These are phyloP conservation scores for Copidosoma floridanum DNA, from an alignment of 1,140 invertebrate species.

Conservation along the genomic window DNA sequence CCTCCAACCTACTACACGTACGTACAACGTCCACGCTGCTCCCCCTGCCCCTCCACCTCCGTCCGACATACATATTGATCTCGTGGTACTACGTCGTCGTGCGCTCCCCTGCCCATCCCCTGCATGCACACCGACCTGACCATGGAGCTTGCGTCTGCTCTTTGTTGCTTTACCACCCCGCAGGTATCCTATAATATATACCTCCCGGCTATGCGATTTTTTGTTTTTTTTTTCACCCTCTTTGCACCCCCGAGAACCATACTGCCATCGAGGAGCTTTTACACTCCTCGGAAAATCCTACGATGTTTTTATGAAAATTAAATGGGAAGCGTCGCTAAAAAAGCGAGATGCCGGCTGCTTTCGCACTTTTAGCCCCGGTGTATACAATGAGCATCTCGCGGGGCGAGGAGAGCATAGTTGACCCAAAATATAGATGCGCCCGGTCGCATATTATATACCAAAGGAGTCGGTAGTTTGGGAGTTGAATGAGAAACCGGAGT, in stretches of 20 bases:
- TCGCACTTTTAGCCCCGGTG: too few species aligned
- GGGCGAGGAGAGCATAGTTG: too few species aligned
- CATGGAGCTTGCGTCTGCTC: too few species aligned
- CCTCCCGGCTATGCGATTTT: neutral
- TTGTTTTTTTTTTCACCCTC: neutral
- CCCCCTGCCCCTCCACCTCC: conserved; percentile 27
- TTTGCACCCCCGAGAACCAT: neutral
- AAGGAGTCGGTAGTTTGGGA: too few species aligned
- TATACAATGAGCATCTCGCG: too few species aligned
- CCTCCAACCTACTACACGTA: too few species aligned
- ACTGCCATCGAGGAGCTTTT: neutral
- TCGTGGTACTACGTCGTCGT: conserved; percentile 44
- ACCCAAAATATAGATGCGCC: too few species aligned
- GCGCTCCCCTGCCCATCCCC: conserved; percentile 4
- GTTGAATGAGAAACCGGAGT: too few species aligned
- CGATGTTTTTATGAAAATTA: neutral
- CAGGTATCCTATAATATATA: too few species aligned
- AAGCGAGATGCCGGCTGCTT: too few species aligned
- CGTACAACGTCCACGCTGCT: neutral
- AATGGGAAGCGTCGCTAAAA: neutral
- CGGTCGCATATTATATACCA: too few species aligned
- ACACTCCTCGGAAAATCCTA: neutral
- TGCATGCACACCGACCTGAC: neutral
- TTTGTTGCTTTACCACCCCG: conserved; percentile 3
- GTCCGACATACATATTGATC: conserved; percentile 58